A percentile compares a stretch with the other conserved stretches of the same genome.
phyloP scores from a whole-genome alignment of 2,797 vertebrate genomes.

The Danio jaintianensis region DNA sequence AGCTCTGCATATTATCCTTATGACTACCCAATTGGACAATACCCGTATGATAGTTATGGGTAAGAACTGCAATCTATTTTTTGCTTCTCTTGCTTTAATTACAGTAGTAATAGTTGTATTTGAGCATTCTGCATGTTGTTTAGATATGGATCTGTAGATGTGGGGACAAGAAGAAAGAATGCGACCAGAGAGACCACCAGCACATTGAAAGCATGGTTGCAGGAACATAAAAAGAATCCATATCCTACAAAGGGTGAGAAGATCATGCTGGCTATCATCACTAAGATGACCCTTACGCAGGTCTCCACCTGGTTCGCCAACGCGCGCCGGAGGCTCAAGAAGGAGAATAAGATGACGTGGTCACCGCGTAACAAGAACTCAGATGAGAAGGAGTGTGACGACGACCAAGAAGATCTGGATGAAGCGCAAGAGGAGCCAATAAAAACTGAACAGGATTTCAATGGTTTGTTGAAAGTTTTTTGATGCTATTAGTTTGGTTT shows the following conservation, averaged over 20 bases:
- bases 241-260: slow-evolving; percentile 91
- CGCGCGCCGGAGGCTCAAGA: slow-evolving; percentile 89
- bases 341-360: slow-evolving; percentile 95
- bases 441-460: slow-evolving; percentile 84
- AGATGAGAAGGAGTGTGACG: slow-evolving; percentile 89
- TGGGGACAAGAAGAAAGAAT: slow-evolving; percentile 91
- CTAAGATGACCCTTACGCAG: slow-evolving; percentile 92
- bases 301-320: slow-evolving; percentile 97
- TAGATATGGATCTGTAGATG: slow-evolving; percentile 91
- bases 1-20: slow-evolving; percentile 88
- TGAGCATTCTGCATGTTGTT: not conserved
- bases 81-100: not conserved
- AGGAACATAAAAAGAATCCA: slow-evolving; percentile 90
- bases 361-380: slow-evolving; percentile 91
- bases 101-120: not conserved
- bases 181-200: slow-evolving; percentile 94
- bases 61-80: slow-evolving; percentile 57
- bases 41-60: slow-evolving; percentile 92
- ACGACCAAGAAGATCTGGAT: slow-evolving; percentile 88
- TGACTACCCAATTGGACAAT: slow-evolving; percentile 90
- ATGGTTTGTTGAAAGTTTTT: slow-evolving; percentile 75
- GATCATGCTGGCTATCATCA: slow-evolving; percentile 91
- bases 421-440: slow-evolving; percentile 86
- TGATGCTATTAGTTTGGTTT: slow-evolving; percentile 54
- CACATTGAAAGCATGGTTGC: slow-evolving; percentile 88